These are phyloP conservation scores for Zootermopsis nevadensis DNA, from an alignment of 2,888 invertebrate species.

Conservation along the genomic window DNA sequence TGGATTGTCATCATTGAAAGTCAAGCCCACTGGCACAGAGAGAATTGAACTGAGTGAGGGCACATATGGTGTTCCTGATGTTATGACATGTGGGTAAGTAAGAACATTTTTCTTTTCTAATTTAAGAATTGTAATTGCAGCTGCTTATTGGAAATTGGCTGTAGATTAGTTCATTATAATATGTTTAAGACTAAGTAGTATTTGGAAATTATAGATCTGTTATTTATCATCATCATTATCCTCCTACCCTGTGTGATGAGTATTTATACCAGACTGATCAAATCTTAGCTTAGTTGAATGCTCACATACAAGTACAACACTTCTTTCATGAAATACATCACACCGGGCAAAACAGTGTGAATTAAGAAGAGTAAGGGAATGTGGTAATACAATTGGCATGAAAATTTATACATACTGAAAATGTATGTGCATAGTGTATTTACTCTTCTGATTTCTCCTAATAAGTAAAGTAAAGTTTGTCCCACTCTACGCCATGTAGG, in stretches of 20 bases:
- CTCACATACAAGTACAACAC: no score
- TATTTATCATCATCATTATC: no score
- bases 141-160: not conserved
- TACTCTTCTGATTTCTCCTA: no score
- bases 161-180: not conserved
- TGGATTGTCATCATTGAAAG: conserved; percentile 11
- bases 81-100: conserved; percentile 11
- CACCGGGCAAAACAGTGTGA: no score
- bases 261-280: not conserved
- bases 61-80: conserved; percentile 11
- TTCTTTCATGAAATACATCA: no score
- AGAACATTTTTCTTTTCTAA: not conserved
- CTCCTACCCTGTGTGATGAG: not conserved
- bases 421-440: no score
- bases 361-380: no score
- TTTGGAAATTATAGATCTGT: not conserved
- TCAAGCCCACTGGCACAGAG: not conserved
- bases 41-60: not conserved
- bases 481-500: no score
- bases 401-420: no score
- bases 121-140: not conserved
- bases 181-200: not conserved
- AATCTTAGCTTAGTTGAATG: no score
- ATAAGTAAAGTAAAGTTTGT: no score
- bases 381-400: no score